These are phyloP conservation scores for Patiria miniata DNA, from an alignment of 35 echinoderm and acorn worm genomes.

Conservation along the genomic window DNA sequence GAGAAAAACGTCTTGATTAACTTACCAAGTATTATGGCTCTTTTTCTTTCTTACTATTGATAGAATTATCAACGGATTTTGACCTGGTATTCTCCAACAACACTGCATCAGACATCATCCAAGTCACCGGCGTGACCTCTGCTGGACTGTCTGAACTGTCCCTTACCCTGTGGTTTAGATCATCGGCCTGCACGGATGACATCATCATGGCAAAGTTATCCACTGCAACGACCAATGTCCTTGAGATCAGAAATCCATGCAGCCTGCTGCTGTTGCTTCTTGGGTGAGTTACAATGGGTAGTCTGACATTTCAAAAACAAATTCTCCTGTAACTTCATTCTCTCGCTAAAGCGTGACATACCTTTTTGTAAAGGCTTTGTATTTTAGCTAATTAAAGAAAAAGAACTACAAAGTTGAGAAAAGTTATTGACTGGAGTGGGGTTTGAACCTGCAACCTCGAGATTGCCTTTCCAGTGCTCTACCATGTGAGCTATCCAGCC, in stretches of 20 bases:
- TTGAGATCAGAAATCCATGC: not conserved
- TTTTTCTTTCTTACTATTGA: not conserved
- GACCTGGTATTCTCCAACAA: not conserved
- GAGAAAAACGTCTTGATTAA: not conserved
- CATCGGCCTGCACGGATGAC: not conserved
- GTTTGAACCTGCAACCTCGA: too few relatives aligned
- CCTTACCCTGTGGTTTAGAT: not conserved
- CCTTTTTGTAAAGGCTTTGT: too few relatives aligned
- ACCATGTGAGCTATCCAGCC: too few relatives aligned
- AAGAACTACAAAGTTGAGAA: too few relatives aligned
- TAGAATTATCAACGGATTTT: not conserved
- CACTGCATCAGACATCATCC: not conserved
- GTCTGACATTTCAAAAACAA: too few relatives aligned
- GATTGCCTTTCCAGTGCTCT: too few relatives aligned
- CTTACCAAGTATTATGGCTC: not conserved
- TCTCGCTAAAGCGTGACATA: too few relatives aligned
- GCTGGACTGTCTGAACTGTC: not conserved
- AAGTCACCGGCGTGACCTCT: not conserved
- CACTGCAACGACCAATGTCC: not conserved
- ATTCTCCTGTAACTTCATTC: too few relatives aligned
- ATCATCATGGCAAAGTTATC: not conserved
- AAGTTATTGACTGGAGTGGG: too few relatives aligned
- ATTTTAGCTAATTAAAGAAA: too few relatives aligned
- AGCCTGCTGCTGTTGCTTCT: not conserved
- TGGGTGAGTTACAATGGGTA: not conserved